Conservation (phyloP, 2,888 invertebrate species). For the Unio delphinus region DNA sequence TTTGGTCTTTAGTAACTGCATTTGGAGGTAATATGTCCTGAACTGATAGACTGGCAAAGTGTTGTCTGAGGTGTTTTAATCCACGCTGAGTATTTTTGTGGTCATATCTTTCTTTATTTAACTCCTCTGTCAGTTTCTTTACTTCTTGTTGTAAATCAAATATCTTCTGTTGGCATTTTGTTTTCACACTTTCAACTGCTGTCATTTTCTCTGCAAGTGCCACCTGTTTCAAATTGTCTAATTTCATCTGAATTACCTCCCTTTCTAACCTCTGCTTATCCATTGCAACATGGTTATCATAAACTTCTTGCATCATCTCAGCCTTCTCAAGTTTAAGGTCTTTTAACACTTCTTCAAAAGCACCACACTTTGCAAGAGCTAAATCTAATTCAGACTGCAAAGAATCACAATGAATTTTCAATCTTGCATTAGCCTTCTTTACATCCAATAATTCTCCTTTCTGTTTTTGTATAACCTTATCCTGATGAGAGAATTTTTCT, state of each 20-base stretch:
- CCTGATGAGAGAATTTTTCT: slow-evolving; percentile 29
- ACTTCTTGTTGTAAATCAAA: slow-evolving; percentile 51
- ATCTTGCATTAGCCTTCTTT: slow-evolving; percentile 54
- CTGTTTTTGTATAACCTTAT: slow-evolving; percentile 34
- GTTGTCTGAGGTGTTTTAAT: slow-evolving; percentile 58
- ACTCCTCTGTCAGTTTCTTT: slow-evolving; percentile 41
- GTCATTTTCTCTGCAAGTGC: slow-evolving; percentile 45
- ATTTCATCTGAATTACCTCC: slow-evolving; percentile 47
- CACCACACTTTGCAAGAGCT: slow-evolving; percentile 49
- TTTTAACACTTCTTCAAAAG: slow-evolving; percentile 57
- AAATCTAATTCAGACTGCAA: slow-evolving; percentile 51
- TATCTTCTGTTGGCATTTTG: slow-evolving; percentile 52
- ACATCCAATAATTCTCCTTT: slow-evolving; percentile 44
- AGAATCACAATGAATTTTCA: slow-evolving; percentile 58
- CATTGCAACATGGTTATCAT: slow-evolving; percentile 43
- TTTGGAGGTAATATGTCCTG: slow-evolving; percentile 48
- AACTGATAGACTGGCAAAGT: slow-evolving; percentile 59
- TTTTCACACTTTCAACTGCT: slow-evolving; percentile 49
- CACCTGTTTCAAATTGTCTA: slow-evolving; percentile 47
- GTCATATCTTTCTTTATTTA: slow-evolving; percentile 47
- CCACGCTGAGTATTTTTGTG: slow-evolving; percentile 56
- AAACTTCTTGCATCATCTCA: slow-evolving; percentile 50
- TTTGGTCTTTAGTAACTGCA: slow-evolving; percentile 46
- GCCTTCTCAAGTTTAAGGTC: slow-evolving; percentile 53
- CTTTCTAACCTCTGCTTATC: slow-evolving; percentile 54